Base-by-base conservation (phyloP, 2,888 invertebrate species). In the Tiliacea aurago region DNA sequence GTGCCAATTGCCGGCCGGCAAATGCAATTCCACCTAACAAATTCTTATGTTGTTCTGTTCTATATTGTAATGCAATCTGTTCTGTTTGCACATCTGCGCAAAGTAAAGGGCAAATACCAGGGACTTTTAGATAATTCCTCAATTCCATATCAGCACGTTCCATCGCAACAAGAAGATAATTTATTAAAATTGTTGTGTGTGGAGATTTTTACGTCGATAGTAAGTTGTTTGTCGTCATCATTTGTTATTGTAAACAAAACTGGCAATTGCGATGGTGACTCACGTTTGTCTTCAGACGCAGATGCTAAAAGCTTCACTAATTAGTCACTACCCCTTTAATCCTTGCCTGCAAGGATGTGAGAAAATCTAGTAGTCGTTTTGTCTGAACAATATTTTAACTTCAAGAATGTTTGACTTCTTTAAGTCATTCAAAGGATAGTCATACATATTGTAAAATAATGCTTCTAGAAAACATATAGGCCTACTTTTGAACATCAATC, bases 241-340 rank as follows among this genome's bases (percentile, higher is more conserved):
- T 92, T 84, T 93, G 92, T 93, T 94, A 90, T 92, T 92, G 92
- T 94, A 94, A 93, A 94, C 93, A 94, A 89, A 90, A 88, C 89
- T 84, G 82, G 86, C 86, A 86, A 86, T 87, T 86, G 86, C 81
- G 69, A 76, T 72, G 69, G 82, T 91, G 92, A 92, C 80, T 93
- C 92, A 93, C 72, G 69, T 83, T 76, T 71, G 78, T 84, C 85
- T 86, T 86, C 78, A 84, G 81, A 88, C 86, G 86, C 88, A 88
- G 87, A 85, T 88, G 86, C 80, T 88, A 86, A 89, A 85, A 83
- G 87, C 84, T 84, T 84, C 68, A 70, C 81, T 89, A 89, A 90
- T 90, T 90, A 88, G 87, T 87, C 81, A 80, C 73, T 83, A 78
- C 72, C 37, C 85, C 80, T 87, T 67, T 70, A 80, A 86, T 88